A percentile compares a stretch with the other conserved stretches of the same genome.
These are phyloP conservation scores for Anastrepha ludens DNA, from an alignment of 1,140 invertebrate species.

Conservation along the genomic window DNA sequence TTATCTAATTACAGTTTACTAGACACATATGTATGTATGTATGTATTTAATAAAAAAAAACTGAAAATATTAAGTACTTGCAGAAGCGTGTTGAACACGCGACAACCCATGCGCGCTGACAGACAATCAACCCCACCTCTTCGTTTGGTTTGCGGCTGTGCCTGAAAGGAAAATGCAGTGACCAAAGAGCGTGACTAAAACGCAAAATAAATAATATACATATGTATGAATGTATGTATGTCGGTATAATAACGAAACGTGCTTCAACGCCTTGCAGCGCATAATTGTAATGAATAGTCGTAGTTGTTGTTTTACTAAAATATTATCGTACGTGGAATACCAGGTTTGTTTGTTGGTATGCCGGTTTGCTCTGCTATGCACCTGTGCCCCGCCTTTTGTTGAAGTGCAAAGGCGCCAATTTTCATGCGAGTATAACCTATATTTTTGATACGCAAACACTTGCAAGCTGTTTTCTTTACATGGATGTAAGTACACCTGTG, in stretches of 20 bases:
- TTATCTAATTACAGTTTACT: no score
- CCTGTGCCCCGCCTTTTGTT: slow-evolving; percentile 13
- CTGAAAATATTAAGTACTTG: slow-evolving; percentile 12
- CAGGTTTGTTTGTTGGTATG: neutral
- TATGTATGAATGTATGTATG: neutral
- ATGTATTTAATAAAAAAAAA: no score
- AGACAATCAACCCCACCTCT: neutral
- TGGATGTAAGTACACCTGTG: neutral
- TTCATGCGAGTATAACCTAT: neutral
- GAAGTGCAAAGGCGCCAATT: slow-evolving; percentile 33
- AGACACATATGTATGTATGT: no score
- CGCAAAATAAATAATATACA: neutral
- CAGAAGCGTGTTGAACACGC: slow-evolving; percentile 22
- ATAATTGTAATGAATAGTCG: slow-evolving; percentile 39
- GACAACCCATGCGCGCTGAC: neutral
- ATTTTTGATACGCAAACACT: neutral
- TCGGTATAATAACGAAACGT: neutral
- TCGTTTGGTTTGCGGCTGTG: slow-evolving; percentile 25
- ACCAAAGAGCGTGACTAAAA: slow-evolving; percentile 20
- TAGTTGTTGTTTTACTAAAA: slow-evolving; percentile 22
- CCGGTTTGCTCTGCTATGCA: neutral
- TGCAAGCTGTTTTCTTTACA: neutral
- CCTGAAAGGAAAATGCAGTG: neutral
- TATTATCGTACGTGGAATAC: no score
- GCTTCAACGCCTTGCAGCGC: slow-evolving; percentile 11